Evolutionary conservation across 2,113 vertebrate genomes (phyloP), one percentile per base, ranked within the genome.

Genomic region (Aythya baeri): DNA sequence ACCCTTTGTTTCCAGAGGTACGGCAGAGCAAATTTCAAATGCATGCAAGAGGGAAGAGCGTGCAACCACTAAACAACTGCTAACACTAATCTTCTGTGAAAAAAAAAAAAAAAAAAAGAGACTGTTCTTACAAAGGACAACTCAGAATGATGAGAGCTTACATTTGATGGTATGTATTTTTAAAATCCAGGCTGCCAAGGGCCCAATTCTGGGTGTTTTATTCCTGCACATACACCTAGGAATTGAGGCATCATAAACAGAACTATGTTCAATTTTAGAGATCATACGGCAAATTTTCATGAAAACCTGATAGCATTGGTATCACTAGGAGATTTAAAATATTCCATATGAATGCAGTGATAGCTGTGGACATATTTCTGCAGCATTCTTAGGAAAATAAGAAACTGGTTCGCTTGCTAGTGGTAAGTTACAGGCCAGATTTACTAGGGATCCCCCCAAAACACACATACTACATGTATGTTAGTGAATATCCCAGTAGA

Each of bases 1-100:
- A 86, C 75, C 92, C 86, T 95, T 91, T 96, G 85, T 87, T 95
- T 95, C 86, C 79, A 74, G 76, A 61, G 36, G 58, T 70, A 74
- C 1, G 2, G 81, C 88, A 87, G 1, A 70, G 70, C 54, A 71
- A 50, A 84, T 92, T 87, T 79, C 83, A 81, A 84, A 82, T 0
- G 4, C 11, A 13, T 17, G 77, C 58, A 77, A 50, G 55, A 83
- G 20, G 3, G 2, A 85, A 80, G 27, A 74, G 13, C 9, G 18
- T 25, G 41, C 55, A 72, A 78, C 65, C 76, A 31, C 81, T 81
- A 27, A 88, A 74, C 34, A 91, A 89, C 63, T 16, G 13, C 46
- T 49, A 91, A 68, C 16, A 54, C 11, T 78, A 23, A 65, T n/a
- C 55, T 63, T 63, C 25, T 23, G 27, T 27, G 41, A 17, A 44